Conservation (phyloP, 1,140 invertebrate species). For the Meteorus sp. region DNA sequence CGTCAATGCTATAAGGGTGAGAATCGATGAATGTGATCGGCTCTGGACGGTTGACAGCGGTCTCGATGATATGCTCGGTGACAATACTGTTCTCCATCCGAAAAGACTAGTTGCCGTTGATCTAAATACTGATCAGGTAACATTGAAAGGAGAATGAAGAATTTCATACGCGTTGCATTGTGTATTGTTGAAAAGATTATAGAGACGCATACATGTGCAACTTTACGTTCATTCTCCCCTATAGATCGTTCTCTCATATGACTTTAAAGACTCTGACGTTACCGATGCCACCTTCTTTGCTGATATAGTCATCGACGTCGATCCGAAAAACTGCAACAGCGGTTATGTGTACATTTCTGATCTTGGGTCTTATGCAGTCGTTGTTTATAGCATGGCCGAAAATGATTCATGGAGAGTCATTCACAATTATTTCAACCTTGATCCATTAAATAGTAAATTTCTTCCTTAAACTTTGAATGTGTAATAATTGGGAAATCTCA, state of each 20-base stretch:
- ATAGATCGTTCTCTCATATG: constrained; percentile 65
- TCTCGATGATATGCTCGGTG: constrained; percentile 71
- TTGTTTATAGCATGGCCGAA: constrained; percentile 73
- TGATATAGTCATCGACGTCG: constrained; percentile 70
- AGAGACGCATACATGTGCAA: too few species aligned
- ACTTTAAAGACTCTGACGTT: constrained; percentile 66
- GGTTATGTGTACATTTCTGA: constrained; percentile 77
- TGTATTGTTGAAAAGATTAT: too few species aligned
- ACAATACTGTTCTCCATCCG: constrained; percentile 64
- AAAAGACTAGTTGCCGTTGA: constrained; percentile 71
- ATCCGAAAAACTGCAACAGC: constrained; percentile 69
- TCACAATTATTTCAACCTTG: constrained; percentile 81
- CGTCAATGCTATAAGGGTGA: constrained; percentile 69
- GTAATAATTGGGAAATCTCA: too few species aligned
- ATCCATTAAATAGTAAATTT: constrained; percentile 72
- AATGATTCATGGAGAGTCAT: constrained; percentile 75
- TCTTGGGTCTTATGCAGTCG: constrained; percentile 70
- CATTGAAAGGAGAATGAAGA: constrained; percentile 7
- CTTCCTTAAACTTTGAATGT: too few species aligned
- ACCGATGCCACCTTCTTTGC: constrained; percentile 74
- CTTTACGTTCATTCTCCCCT: constrained; percentile 18
- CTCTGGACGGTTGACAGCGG: constrained; percentile 78
- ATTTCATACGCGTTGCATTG: too few species aligned
- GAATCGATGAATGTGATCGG: constrained; percentile 71
- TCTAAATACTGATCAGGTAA: constrained; percentile 68